These are phyloP conservation scores for Peromyscus polionotus DNA, from an alignment of 2,113 vertebrate genomes.

Conservation along the genomic window DNA sequence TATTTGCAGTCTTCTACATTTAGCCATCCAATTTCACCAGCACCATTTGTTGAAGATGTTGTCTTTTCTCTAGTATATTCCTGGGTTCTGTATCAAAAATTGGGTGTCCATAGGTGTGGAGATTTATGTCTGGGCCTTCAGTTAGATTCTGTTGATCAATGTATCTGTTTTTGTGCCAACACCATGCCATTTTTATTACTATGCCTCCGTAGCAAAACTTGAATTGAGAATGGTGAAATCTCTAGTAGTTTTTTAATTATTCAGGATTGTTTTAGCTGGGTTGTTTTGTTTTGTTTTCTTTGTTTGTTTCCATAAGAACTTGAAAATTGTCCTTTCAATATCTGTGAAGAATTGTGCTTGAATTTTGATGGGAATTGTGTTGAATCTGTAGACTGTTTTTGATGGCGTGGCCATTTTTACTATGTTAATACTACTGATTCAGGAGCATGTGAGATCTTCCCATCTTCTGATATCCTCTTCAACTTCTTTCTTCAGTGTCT, in stretches of 20 bases:
- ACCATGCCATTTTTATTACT: not conserved
- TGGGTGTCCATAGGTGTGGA: too few species aligned
- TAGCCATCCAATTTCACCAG: not conserved
- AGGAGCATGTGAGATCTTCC: not conserved
- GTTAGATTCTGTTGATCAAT: not conserved
- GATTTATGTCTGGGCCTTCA: not conserved
- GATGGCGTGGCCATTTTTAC: not conserved
- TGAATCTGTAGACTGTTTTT: not conserved
- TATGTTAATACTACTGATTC: not conserved
- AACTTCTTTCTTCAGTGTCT: not conserved
- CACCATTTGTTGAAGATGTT: not conserved
- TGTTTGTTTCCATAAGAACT: not conserved
- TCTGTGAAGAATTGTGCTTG: too few species aligned
- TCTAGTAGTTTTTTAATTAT: not conserved
- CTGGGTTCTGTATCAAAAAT: not conserved
- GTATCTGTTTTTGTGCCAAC: not conserved
- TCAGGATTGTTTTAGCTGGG: not conserved
- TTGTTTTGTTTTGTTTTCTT: not conserved
- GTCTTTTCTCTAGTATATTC: not conserved
- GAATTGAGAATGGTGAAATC: not conserved
- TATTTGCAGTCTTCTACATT: not conserved
- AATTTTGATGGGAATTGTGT: not conserved
- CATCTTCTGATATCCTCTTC: not conserved
- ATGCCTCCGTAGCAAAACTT: not conserved
- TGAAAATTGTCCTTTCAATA: not conserved